Percentiles rank a stretch among this genome's conserved stretches.
phyloP scores from a whole-genome alignment of 2,113 vertebrate genomes.

The Sorex fumeus region DNA sequence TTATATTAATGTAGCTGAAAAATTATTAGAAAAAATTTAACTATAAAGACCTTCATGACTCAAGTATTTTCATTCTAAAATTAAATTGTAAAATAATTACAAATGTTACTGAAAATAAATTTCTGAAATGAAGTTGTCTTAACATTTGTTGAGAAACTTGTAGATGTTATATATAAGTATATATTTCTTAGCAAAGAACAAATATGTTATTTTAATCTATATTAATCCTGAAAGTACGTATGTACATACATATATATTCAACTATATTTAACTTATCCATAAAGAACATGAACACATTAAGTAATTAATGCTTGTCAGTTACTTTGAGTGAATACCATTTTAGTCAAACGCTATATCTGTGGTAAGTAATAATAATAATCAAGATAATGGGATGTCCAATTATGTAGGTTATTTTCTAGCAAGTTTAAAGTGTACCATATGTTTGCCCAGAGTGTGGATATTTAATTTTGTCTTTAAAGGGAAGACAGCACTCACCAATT shows the following conservation, averaged over 20 bases:
- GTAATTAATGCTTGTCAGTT: slow-evolving; percentile 80
- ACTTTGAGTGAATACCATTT: slow-evolving; percentile 64
- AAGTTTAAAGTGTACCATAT: slow-evolving; percentile 73
- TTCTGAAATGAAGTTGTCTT: neutral
- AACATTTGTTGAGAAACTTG: neutral
- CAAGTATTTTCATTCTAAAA: slow-evolving; percentile 30
- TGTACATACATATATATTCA: neutral
- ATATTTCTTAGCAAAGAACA: neutral
- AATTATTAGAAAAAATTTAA: neutral
- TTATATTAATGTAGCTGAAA: neutral
- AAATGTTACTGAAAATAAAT: neutral
- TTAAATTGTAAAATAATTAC: neutral
- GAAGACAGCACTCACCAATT: slow-evolving; percentile 75
- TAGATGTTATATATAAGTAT: neutral
- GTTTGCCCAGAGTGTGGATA: slow-evolving; percentile 75
- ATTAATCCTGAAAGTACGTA: neutral
- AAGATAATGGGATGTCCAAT: slow-evolving; percentile 81
- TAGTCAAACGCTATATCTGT: slow-evolving; percentile 60
- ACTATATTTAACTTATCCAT: slow-evolving; percentile 72
- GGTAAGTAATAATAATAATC: slow-evolving; percentile 73
- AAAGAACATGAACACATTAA: slow-evolving; percentile 73
- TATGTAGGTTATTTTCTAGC: slow-evolving; percentile 77
- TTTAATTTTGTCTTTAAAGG: slow-evolving; percentile 79
- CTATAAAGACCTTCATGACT: neutral
- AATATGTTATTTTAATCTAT: neutral